Base-by-base conservation (phyloP, 2,797 vertebrate species). In the Hirundo rustica region DNA sequence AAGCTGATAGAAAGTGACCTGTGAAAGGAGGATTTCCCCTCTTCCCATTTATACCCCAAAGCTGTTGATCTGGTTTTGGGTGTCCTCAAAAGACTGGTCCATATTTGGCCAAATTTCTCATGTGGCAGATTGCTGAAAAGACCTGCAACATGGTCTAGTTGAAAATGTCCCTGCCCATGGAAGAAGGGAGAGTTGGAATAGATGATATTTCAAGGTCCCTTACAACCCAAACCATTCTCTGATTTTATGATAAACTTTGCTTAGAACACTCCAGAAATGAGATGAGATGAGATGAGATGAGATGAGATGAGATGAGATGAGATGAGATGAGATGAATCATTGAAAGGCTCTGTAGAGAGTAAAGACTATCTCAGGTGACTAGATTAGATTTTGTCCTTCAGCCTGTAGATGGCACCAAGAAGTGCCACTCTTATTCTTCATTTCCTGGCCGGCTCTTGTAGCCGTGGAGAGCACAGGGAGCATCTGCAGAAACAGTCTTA, bases 271-370 rank as follows among this genome's bases (percentile, higher is more conserved):
- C 36, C 51, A 58, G 40, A 73, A 36, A 27, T 38, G 38, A 38
- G 36, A 38, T 38, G 36, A 38, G 36, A 64, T 17, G 57, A 60
- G 61, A 25, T 6, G 7, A 38, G 36, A 38, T 38, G 36, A 38
- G 36, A 38, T 38, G 36, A 38, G 36, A 38, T 38, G 36, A 38
- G 36, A 38, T 38, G 36, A 38, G 36, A 64, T 17, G 57, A 60
- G 61, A 25, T 6, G 7, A 38, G 36, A 38, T 1, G 0, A 13
- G n/a, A 36, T 1, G 0, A 34, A 29, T 12, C 2, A 2, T 18
- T 70, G 30, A 51, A 65, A 67, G 20, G 17, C 30, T 78, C 45
- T 65, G 9, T 3, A 7, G 10, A 67, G 17, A 45, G 21, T 11
- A 40, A 54, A 70, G 26, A 66, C 30, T 47, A 30, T 1, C 11